Percentiles rank a stretch among this genome's conserved stretches.
phyloP scores from a whole-genome alignment of 2,888 invertebrate species.

The Metellina segmentata region DNA sequence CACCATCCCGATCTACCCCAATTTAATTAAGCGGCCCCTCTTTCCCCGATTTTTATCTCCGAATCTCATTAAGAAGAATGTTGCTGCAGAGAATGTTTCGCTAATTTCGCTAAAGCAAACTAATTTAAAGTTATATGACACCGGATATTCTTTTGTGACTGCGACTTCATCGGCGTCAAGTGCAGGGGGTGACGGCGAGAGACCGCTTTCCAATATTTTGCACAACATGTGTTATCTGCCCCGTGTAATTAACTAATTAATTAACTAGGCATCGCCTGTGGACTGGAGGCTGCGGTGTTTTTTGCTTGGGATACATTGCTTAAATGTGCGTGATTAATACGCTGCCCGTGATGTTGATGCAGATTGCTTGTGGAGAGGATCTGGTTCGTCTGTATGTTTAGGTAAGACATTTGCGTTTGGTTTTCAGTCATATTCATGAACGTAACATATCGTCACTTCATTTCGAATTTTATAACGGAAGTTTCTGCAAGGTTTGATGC shows the following conservation, averaged over 20 bases:
- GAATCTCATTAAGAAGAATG: constrained; percentile 26
- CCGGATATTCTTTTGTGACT: constrained; percentile 54
- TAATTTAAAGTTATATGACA: constrained; percentile 64
- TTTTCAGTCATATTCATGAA: too few species aligned
- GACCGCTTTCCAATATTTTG: constrained; percentile 36
- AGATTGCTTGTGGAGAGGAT: background rate
- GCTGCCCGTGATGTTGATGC: background rate
- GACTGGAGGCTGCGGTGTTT: background rate
- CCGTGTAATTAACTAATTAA: constrained; percentile 59
- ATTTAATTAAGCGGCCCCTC: constrained; percentile 21
- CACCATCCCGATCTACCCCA: constrained; percentile 10
- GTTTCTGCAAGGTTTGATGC: too few species aligned
- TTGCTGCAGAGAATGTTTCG: constrained; percentile 18
- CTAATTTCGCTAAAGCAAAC: constrained; percentile 37
- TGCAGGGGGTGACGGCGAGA: background rate
- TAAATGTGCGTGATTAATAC: background rate
- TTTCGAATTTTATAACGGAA: too few species aligned
- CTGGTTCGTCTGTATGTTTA: too few species aligned
- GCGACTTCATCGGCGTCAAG: constrained; percentile 21
- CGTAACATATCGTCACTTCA: too few species aligned
- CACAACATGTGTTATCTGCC: constrained; percentile 44
- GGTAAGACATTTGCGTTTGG: too few species aligned
- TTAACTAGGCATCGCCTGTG: constrained; percentile 13
- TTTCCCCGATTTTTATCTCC: constrained; percentile 16
- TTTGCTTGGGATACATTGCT: background rate